phyloP scores from a whole-genome alignment of 2,888 invertebrate species.

The Junonia oenone region DNA sequence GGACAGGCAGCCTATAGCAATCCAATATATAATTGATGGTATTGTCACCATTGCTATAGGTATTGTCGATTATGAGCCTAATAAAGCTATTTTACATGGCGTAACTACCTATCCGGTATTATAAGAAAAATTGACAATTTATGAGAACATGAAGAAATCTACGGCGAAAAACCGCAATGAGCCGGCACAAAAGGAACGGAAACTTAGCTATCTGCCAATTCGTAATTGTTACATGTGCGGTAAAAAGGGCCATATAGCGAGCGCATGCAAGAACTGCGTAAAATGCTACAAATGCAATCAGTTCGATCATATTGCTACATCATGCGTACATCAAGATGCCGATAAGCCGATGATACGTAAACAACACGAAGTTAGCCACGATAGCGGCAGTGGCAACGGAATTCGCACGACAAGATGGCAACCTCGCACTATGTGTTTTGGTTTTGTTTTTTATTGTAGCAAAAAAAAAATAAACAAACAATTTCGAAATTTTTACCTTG shows the following conservation, averaged over 20 bases:
- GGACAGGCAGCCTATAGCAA: slow-evolving; percentile 11
- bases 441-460: no score
- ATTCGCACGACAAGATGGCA: slow-evolving; percentile 8
- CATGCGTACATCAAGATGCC: neutral
- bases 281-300: slow-evolving; percentile 28
- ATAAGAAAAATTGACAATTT: slow-evolving; percentile 25
- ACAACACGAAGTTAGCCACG: neutral
- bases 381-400: neutral
- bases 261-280: slow-evolving; percentile 8
- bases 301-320: slow-evolving; percentile 22
- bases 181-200: neutral
- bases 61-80: slow-evolving; percentile 15
- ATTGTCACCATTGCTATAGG: no score
- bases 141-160: slow-evolving; percentile 20
- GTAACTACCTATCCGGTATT: slow-evolving; percentile 7
- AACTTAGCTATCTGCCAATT: neutral
- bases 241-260: slow-evolving; percentile 3
- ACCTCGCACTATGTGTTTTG: slow-evolving; percentile 8
- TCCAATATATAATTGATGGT: slow-evolving; percentile 33
- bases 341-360: neutral
- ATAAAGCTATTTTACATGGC: slow-evolving; percentile 12
- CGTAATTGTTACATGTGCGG: slow-evolving; percentile 2
- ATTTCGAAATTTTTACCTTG: no score
- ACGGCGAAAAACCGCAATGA: neutral
- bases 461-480: no score